These are phyloP conservation scores for Hylaea fasciaria DNA, from an alignment of 2,888 invertebrate species.

Conservation along the genomic window DNA sequence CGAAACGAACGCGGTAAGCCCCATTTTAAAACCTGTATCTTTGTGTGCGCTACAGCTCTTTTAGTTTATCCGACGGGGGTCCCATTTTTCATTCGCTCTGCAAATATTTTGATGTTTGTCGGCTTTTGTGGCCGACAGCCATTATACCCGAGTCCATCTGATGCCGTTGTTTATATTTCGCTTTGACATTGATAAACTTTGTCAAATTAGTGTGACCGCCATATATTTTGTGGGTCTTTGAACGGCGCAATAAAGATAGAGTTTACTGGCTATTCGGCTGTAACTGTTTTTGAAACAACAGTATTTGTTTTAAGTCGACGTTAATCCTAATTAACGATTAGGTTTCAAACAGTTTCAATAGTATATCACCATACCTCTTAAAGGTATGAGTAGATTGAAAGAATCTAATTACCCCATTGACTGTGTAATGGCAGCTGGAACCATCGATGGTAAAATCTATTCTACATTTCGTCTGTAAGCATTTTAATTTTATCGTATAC, in stretches of 20 bases:
- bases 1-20: slow-evolving; percentile 68
- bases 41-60: slow-evolving; percentile 57
- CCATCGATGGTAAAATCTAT: too few species aligned
- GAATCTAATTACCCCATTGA: too few species aligned
- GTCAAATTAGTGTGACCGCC: slow-evolving; percentile 50
- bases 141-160: slow-evolving; percentile 58
- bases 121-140: slow-evolving; percentile 60
- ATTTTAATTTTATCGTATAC: too few species aligned
- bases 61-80: slow-evolving; percentile 68
- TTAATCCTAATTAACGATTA: slow-evolving; percentile 2
- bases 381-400: too few species aligned
- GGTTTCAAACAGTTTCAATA: background rate
- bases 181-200: slow-evolving; percentile 45
- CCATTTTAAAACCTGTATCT: slow-evolving; percentile 72
- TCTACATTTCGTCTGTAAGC: too few species aligned
- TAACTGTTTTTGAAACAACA: slow-evolving; percentile 7
- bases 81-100: slow-evolving; percentile 74
- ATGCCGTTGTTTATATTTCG: slow-evolving; percentile 52
- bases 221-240: slow-evolving; percentile 34
- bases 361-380: background rate
- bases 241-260: slow-evolving; percentile 20
- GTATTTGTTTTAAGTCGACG: background rate
- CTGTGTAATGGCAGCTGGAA: too few species aligned
- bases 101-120: slow-evolving; percentile 81
- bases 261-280: slow-evolving; percentile 11